phyloP scores from a whole-genome alignment of 2,113 vertebrate genomes.

The Neolamprologus fasciatus region DNA sequence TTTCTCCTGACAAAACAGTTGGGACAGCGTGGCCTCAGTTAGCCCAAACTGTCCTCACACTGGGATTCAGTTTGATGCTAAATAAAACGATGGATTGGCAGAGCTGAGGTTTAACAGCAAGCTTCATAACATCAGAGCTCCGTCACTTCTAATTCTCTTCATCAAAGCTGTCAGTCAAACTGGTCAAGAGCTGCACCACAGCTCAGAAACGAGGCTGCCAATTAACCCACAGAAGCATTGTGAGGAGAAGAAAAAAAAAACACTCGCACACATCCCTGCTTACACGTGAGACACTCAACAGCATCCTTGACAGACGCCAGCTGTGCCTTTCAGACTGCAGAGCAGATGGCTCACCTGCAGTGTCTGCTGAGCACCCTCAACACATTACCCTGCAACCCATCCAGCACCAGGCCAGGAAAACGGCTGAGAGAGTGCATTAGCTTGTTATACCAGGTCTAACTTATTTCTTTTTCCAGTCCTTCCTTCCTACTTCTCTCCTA shows the following conservation, averaged over 20 bases:
- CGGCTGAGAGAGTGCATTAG: neutral
- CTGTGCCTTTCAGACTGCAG: constrained; percentile 16
- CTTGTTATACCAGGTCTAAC: neutral
- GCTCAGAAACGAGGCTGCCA: neutral
- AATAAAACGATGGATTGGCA: neutral
- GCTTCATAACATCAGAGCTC: neutral
- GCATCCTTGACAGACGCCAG: constrained; percentile 4
- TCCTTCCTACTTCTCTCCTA: neutral
- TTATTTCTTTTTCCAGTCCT: rapidly evolving
- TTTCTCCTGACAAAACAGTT: neutral
- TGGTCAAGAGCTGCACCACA: neutral
- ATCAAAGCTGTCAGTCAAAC: constrained; percentile 15
- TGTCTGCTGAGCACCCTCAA: neutral
- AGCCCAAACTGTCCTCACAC: neutral
- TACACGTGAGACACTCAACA: neutral
- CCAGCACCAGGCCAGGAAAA: neutral
- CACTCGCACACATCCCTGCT: neutral
- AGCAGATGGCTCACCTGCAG: constrained; percentile 21
- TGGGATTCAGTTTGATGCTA: neutral
- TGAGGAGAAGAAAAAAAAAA: neutral
- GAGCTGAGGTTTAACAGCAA: neutral
- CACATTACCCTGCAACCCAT: neutral
- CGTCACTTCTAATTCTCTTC: neutral
- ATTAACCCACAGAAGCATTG: neutral
- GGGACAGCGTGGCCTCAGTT: neutral